Evolutionary conservation across 2,888 invertebrate species (phyloP).

Genomic region (Gastrophysa polygoni): DNA sequence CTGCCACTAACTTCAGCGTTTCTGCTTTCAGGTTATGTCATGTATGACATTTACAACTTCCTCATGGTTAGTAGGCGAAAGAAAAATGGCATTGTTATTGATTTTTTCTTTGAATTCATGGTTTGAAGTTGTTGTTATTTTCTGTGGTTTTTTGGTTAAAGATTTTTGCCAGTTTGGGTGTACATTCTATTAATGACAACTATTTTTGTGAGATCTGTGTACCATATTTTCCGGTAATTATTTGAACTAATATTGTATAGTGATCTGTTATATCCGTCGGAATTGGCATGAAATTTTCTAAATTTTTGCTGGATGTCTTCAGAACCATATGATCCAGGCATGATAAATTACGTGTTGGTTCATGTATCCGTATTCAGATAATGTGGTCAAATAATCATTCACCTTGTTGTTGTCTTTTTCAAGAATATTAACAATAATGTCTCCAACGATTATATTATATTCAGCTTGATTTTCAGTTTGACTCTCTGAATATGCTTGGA

Average conservation of each 20-base stretch:
- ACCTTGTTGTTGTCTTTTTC: slow-evolving; percentile 4
- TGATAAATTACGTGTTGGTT: not conserved
- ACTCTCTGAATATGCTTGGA: not conserved
- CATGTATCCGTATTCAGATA: slow-evolving; percentile 3
- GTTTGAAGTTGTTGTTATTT: not conserved
- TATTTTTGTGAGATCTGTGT: not conserved
- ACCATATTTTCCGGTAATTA: not conserved
- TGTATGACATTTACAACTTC: not conserved
- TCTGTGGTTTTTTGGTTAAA: not conserved
- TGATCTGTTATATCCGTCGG: not conserved
- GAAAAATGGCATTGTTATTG: not conserved
- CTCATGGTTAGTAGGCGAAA: not conserved
- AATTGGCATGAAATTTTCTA: not conserved
- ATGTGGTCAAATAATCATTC: not conserved
- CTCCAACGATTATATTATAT: not conserved
- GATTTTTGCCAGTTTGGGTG: not conserved
- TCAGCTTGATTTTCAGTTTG: not conserved
- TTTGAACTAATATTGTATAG: not conserved
- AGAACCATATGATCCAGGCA: not conserved
- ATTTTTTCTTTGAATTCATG: not conserved
- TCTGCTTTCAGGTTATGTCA: not conserved
- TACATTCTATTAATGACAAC: not conserved
- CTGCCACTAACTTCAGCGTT: not conserved
- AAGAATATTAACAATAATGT: not conserved
- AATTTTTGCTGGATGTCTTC: not conserved